These are phyloP conservation scores for Asobara japonica DNA, from an alignment of 1,140 invertebrate genomes.

Conservation along the genomic window DNA sequence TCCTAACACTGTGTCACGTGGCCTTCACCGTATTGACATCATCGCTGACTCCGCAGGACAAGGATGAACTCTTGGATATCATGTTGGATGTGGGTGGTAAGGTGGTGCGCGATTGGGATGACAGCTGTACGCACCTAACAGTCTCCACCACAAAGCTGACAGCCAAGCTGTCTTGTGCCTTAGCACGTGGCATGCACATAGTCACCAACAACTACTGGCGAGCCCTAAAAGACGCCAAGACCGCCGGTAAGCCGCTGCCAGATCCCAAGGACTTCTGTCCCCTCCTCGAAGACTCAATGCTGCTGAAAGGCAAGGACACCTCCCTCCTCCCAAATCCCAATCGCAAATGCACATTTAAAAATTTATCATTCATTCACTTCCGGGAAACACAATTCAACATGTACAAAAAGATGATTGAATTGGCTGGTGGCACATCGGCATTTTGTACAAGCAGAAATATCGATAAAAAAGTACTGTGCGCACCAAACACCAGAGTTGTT, in stretches of 20 bases:
- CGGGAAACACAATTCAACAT: neutral
- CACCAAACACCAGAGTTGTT: neutral
- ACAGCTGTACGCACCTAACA: neutral
- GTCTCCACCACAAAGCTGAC: neutral
- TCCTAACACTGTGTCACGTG: neutral
- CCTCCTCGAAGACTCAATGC: neutral
- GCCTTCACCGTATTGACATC: neutral
- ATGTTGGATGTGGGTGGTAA: neutral
- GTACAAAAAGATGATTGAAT: neutral
- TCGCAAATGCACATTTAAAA: neutral
- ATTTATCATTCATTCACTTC: conserved; percentile 12
- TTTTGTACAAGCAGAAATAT: neutral
- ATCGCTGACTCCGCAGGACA: neutral
- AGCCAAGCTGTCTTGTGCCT: neutral
- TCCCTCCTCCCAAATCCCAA: neutral
- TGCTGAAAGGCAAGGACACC: neutral
- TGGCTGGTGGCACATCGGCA: neutral
- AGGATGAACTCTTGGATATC: neutral
- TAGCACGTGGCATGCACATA: neutral
- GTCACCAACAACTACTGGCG: neutral
- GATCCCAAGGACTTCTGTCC: neutral
- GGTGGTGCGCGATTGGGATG: neutral
- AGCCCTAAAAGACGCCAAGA: neutral
- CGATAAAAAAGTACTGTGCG: neutral
- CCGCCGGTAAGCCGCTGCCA: neutral